Base-by-base conservation (phyloP, 1,140 invertebrate species). In the Leptoteleia sp. region DNA sequence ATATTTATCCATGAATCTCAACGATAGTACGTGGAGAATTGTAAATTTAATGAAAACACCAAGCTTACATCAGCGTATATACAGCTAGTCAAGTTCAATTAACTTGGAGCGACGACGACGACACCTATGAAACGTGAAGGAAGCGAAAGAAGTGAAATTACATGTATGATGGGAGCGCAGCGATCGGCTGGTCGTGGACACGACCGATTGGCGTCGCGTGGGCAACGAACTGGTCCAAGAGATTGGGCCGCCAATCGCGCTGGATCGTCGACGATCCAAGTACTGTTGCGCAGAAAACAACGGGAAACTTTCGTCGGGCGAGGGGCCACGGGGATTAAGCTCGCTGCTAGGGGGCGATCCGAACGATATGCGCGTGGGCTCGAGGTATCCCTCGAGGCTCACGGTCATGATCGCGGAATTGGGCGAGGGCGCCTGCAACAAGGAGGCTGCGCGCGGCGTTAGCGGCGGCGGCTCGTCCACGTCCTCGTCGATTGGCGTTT, bases 341-440 rank as follows among this genome's bases (percentile, higher is more conserved):
- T 94, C 93, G 31, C 93, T 94, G 65, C 91, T 92, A 0, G 94
- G 93, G 0, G 94, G 94, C 1, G 94, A 94, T 52, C 93, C 93
- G 83, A 94, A 94, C 1, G 94, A 95, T 57, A 95, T 93, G 16
- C 94, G 89, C 3, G 92, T 91, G 0, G 94, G 94, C 71, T 97
- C 96, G 37, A 97, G 90, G 83, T 96, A 97, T 2, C 93, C 95
- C 55, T 97, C 96, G 1, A 96, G 91, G 1, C 95, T 95, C 8
- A 94, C 92, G 0, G 95, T 95, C 90, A 95, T 93, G 0, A 95
- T 91, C 0, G 96, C 95, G 0, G 95, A 96, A 77, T 94, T 95
- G 0, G 95, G 95, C 0, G 96, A 95, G 0, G 94, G 94, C 0
- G 93, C 91, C 76, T 92, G 90, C 12, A 91, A 85, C 4, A 91